Base-by-base conservation (phyloP, 2,888 invertebrate genomes). In the Microplitis manilae region DNA sequence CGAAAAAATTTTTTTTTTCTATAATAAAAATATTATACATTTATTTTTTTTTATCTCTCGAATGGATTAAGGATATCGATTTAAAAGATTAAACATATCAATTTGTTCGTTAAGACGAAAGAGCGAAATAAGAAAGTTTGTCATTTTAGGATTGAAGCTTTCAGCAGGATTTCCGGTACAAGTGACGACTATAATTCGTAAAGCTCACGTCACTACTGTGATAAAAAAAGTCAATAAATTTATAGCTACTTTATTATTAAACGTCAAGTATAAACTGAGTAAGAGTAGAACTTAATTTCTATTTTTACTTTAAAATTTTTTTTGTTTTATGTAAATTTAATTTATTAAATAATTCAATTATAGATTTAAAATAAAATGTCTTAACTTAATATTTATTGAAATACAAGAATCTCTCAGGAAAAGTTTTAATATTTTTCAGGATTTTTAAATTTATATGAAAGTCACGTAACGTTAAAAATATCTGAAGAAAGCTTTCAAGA, bases 401-500 rank as follows among this genome's bases (percentile, higher is more conserved):
- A 50, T 50, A 13, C 1, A 50, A 5, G 8, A 50, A 50, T 13
- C 1, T 1, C 13, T 50, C 4, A 50, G 50, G 13, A 50, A 50
- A 50, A 50, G 5, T 50, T 50, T 2, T n/a, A 15, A 62, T 8
- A 17, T 62, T 17, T 8, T 17, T 62, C 20, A 15, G 62, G 15
- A 20, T 62, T 17, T 17, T 17, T n/a, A 62, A 20, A 62, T 62
- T 62, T 7, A 8, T 7, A 17, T 15, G 62, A 62, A 62, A 62
- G 62, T 62, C 20, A 62, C 20, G 15, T 62, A 15, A 62, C 17
- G 20, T 17, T 62, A 7, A 20, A 62, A 62, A 62, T 62, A 62
- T 15, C 62, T 17, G 62, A 62, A 15, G 62, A 62, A 30, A 20
- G 62, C 20, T 62, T 62, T 62, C n/a, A 62, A 62, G 62, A 62